These are phyloP conservation scores for Perodicticus potto DNA, from an alignment of 2,797 vertebrate genomes.

Conservation along the genomic window DNA sequence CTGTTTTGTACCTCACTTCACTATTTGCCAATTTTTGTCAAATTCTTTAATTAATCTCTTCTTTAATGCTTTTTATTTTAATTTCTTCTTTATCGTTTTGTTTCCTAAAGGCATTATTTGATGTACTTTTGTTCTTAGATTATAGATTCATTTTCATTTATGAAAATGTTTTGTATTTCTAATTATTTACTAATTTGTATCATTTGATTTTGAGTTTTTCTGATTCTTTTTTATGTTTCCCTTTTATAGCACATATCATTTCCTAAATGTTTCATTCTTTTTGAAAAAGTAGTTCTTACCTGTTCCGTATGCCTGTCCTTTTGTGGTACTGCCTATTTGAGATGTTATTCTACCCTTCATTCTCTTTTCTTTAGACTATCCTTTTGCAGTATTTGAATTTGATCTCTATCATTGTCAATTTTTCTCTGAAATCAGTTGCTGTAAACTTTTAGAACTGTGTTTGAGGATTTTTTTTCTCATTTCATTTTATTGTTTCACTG, in stretches of 20 bases:
- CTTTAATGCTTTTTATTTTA: background rate
- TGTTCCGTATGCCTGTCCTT: background rate
- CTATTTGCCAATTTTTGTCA: background rate
- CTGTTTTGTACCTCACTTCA: background rate
- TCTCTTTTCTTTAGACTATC: background rate
- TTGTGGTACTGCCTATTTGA: background rate
- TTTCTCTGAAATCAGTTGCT: background rate
- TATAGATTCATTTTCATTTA: background rate
- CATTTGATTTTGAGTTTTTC: background rate
- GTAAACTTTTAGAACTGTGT: background rate
- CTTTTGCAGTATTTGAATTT: background rate
- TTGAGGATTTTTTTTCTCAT: background rate
- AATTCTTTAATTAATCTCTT: background rate
- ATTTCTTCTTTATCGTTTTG: background rate
- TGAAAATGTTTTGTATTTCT: constrained; percentile 27
- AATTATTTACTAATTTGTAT: background rate
- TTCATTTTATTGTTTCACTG: background rate
- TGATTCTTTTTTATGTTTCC: background rate
- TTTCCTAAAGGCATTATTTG: background rate
- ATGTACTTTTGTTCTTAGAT: background rate
- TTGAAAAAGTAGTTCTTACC: background rate
- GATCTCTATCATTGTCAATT: background rate
- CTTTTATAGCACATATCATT: background rate
- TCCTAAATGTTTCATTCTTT: background rate
- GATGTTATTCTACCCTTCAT: background rate